Conservation (phyloP, 1,140 invertebrate species). For the Halyomorpha halys region DNA sequence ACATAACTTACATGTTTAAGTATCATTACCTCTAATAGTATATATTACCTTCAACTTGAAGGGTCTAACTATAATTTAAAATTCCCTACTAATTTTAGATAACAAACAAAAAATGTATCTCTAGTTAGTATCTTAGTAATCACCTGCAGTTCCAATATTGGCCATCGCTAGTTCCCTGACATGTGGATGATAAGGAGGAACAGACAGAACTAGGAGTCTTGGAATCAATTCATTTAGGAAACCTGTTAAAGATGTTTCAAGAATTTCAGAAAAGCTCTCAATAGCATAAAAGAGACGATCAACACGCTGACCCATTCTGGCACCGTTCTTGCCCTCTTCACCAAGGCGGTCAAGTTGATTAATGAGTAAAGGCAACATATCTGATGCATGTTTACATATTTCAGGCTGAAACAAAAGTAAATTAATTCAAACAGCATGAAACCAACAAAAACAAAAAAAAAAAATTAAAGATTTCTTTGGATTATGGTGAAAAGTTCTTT, state of each 20-base stretch:
- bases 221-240: constrained; percentile 60
- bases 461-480: too few species aligned
- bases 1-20: too few species aligned
- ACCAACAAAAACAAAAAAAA: too few species aligned
- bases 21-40: too few species aligned
- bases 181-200: constrained; percentile 42
- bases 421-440: constrained; percentile 19
- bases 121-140: constrained; percentile 22
- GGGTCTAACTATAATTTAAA: too few species aligned
- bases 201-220: constrained; percentile 49
- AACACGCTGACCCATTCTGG: constrained; percentile 31
- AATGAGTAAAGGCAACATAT: constrained; percentile 63
- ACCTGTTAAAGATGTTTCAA: constrained; percentile 57
- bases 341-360: constrained; percentile 53
- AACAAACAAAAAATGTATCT: too few species aligned
- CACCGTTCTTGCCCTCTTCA: constrained; percentile 17
- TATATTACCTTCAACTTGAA: too few species aligned
- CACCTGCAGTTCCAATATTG: constrained; percentile 52
- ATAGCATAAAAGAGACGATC: constrained; percentile 71
- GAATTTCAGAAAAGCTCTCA: constrained; percentile 69
- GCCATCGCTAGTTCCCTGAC: constrained; percentile 57
- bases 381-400: constrained; percentile 57
- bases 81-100: too few species aligned
- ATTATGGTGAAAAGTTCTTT: too few species aligned
- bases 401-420: constrained; percentile 39